Evolutionary conservation across 1,140 invertebrate genomes (phyloP), one percentile per base, ranked within the genome.

Genomic region (Cyrtorhinus lividipennis): DNA sequence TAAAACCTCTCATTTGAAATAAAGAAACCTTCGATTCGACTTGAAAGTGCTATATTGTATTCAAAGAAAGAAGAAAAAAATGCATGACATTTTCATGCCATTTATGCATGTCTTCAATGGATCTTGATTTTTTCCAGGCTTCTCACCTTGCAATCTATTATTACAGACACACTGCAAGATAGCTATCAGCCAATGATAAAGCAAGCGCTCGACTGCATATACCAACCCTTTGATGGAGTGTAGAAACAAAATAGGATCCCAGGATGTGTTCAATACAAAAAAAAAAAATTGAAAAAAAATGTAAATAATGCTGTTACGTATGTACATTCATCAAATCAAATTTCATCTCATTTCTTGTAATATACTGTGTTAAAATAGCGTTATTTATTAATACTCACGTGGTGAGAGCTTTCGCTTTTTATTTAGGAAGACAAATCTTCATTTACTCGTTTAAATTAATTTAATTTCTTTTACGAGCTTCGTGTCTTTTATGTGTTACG

Each of bases 201-300:
- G 20, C 57, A 64, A 57, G 62, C 62, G 24, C 57, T 64, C 20
- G 62, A 64, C 57, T 64, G 62, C 58, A 64, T 64, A 38, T 64
- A 64, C 58, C 62, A 60, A 26, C 62, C 62, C 25, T 64, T 59
- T 60, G 57, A 59, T 24, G 44, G 30, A 58, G 53, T 26, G 20
- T 63, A 56, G 23, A 53, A 10, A 56, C 15, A 61, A 24, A 61
- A 61, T 2, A 61, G 24, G 8, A 53, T 56, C 61, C 61, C n/a
- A 23, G 45, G n/a, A 48, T 53, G 61, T 62, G 61, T 62, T 62
- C 24, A 62, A 53, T 62, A 25, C n/a, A 53, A 5, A 53, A 53
- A 44, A 8, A n/a, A n/a, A 44, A 44, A 8, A 44, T 10, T n/a
- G n/a, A 44, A 44, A 44, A 44, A 44, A 26, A 23, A 1, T 62